Percentiles rank a stretch among this genome's conserved stretches.
These are phyloP conservation scores for Pseudochromis fuscus DNA, from an alignment of 2,797 vertebrate genomes.

Conservation along the genomic window DNA sequence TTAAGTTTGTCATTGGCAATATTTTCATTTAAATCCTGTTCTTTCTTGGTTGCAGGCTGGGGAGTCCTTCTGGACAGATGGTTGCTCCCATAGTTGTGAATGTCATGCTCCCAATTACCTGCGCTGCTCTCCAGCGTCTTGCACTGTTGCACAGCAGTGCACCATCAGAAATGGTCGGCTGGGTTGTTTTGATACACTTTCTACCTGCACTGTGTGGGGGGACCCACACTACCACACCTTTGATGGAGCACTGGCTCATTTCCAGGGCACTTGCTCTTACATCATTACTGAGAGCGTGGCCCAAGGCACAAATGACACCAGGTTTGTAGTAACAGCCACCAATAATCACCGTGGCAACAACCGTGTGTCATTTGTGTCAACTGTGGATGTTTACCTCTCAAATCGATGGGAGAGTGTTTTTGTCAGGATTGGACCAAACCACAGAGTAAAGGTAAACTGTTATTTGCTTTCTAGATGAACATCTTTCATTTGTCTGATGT, in stretches of 20 bases:
- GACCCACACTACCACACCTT: constrained; percentile 86
- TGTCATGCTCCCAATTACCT: constrained; percentile 68
- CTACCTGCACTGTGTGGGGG: constrained; percentile 80
- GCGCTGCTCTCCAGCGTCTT: constrained; percentile 56
- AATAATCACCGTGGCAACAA: constrained; percentile 77
- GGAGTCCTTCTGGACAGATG: constrained; percentile 72
- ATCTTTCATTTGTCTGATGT: not conserved
- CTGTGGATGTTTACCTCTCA: constrained; percentile 75
- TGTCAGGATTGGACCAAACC: constrained; percentile 72
- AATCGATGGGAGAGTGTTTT: constrained; percentile 10
- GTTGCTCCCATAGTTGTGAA: constrained; percentile 71
- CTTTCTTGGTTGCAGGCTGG: constrained; percentile 63
- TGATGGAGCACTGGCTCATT: constrained; percentile 82
- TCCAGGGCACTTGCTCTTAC: constrained; percentile 85
- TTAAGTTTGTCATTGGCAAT: no score
- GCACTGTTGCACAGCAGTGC: constrained; percentile 70
- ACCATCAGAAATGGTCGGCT: constrained; percentile 59
- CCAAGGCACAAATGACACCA: constrained; percentile 23
- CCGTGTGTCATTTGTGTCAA: constrained; percentile 77
- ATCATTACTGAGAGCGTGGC: constrained; percentile 70
- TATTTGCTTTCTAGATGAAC: not conserved
- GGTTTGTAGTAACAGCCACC: constrained; percentile 72
- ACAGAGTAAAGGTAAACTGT: constrained; percentile 60
- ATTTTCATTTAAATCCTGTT: no score
- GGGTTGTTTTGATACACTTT: constrained; percentile 67